Base-by-base conservation (phyloP, 2,888 invertebrate genomes). In the Linyphia triangularis region DNA sequence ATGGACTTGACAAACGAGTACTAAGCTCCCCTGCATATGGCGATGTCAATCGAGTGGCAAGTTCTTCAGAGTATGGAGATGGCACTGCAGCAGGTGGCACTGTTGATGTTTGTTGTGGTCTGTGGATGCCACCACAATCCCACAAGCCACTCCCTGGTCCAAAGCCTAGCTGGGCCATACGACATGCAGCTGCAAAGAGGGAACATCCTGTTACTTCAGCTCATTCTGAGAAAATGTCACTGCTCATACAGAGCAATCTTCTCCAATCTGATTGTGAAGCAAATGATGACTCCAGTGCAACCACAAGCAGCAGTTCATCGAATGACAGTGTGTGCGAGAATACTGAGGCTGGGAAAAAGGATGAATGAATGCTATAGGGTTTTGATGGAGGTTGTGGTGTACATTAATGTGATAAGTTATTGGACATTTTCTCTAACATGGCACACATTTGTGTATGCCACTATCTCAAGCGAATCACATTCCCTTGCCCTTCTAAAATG, bases 81-180 rank as follows among this genome's bases (percentile, higher is more conserved):
- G 88, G 83, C 16, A 7, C 59, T 6, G 6, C 77, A 6, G 78
- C 77, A 51, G 43, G 61, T 16, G n/a, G n/a, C n/a, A n/a, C n/a
- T n/a, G n/a, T n/a, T n/a, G n/a, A n/a, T n/a, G n/a, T n/a, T n/a
- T n/a, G n/a, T n/a, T 84, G 84, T 40, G 65, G 43, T 37, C 22
- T 84, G 16, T 84, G 84, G 84, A 61, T 70, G 26, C 65, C 88
- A 0, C 78, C 70, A 6, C 82, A 57, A 37, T 69, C 84, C 28
- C 84, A 79, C 24, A 89, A 89, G 26, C 89, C 89, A 9, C 72
- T 89, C 10, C 84, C 84, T 4, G 84, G 84, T 1, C 89, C 89
- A 16, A 89, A 89, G 43, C 89, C 89, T 0, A 63, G 78, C 26
- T 89, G 89, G 89, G 84, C 84, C 22, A 37, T 89, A 19, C 37